Conservation (phyloP, 2,797 vertebrate species). For the Phaenicophaeus curvirostris region DNA sequence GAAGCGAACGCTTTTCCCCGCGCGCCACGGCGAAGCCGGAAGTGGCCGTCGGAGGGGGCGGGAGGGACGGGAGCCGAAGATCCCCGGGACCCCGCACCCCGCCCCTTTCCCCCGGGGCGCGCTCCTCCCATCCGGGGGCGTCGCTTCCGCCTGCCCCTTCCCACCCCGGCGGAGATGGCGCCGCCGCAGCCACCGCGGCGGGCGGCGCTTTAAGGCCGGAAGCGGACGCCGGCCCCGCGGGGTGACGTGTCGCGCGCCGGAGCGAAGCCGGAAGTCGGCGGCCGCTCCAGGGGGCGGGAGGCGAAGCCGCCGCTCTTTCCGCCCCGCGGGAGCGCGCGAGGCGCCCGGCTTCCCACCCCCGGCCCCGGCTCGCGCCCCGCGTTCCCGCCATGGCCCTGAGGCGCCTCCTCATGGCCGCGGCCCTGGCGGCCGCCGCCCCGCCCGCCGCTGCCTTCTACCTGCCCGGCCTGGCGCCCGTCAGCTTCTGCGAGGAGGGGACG, state of each 20-base stretch:
- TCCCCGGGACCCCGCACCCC: too few species aligned
- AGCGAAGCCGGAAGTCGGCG: constrained; percentile 54
- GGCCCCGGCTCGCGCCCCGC: background rate
- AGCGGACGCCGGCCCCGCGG: background rate
- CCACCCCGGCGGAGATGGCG: too few species aligned
- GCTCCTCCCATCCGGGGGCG: too few species aligned
- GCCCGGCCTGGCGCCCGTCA: constrained; percentile 90
- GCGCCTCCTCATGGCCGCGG: background rate
- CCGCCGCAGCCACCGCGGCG: too few species aligned
- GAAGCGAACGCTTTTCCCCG: too few species aligned
- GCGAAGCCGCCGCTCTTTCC: background rate
- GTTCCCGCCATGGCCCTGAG: constrained; percentile 51
- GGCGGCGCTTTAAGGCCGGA: too few species aligned
- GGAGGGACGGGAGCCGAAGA: too few species aligned
- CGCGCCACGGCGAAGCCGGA: too few species aligned
- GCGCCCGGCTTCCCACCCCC: background rate
- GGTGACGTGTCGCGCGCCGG: constrained; percentile 63
- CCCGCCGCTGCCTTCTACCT: constrained; percentile 83
- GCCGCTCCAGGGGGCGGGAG: background rate
- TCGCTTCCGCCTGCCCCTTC: too few species aligned
- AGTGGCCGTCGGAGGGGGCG: too few species aligned
- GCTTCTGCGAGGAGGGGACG: constrained; percentile 82
- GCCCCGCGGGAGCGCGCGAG: background rate
- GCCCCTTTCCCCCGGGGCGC: too few species aligned
- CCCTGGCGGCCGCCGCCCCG: constrained; percentile 48